Evolutionary conservation across 2,888 invertebrate species (phyloP).

Genomic region (Anoplius nigerrimus): DNA sequence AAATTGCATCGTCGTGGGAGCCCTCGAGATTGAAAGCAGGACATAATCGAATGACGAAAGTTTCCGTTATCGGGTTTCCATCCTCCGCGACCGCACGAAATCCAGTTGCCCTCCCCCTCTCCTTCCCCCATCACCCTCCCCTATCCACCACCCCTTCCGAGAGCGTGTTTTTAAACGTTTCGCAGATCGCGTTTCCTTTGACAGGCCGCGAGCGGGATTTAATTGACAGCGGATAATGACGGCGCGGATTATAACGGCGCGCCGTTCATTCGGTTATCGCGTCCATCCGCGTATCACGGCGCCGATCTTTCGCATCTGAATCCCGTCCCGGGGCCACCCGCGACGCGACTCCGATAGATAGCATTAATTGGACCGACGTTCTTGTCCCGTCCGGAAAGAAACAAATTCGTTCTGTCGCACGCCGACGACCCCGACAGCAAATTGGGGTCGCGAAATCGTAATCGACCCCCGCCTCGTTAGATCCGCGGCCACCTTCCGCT

Average conservation of each 20-base stretch:
- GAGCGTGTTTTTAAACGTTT: not conserved
- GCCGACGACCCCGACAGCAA: not conserved
- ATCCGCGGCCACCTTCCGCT: no score
- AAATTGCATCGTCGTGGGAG: no score
- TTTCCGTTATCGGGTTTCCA: no score
- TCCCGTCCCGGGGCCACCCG: slow-evolving; percentile 59
- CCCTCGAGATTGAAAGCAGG: no score
- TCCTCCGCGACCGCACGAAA: no score
- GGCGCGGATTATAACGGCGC: slow-evolving; percentile 70
- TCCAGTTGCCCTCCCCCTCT: no score
- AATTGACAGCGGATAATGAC: slow-evolving; percentile 69
- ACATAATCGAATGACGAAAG: no score
- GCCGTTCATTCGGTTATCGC: slow-evolving; percentile 72
- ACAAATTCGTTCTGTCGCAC: no score
- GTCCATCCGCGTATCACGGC: slow-evolving; percentile 68
- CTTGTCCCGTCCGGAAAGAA: not conserved
- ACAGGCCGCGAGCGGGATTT: slow-evolving; percentile 46
- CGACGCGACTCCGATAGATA: slow-evolving; percentile 1
- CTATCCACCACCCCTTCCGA: no score
- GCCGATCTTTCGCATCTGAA: slow-evolving; percentile 70
- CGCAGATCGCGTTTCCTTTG: not conserved
- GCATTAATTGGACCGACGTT: slow-evolving; percentile 6
- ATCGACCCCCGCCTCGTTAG: no score
- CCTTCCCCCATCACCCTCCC: no score
- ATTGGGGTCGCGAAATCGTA: not conserved